Evolutionary conservation across 2,797 vertebrate genomes (phyloP), one percentile per base, ranked within the genome.

Genomic region (Iguana delicatissima): DNA sequence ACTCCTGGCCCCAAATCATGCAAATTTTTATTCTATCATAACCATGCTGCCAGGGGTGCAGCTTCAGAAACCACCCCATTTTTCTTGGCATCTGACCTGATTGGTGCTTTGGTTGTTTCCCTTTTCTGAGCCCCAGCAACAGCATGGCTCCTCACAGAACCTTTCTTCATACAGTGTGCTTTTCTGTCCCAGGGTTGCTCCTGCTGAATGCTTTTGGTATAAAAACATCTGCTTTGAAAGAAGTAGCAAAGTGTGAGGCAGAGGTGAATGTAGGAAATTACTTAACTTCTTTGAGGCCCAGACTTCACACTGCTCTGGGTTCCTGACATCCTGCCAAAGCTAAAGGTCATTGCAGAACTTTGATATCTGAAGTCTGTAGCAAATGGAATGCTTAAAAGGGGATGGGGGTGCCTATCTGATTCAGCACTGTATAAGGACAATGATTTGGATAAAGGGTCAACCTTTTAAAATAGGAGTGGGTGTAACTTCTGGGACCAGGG

Each of bases 331-430:
- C 52, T 59, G 85, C 84, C 72, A 76, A 24, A 77, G 24, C 16
- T 26, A 42, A 76, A 86, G 52, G 52, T 77, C 55, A 9, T 26
- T 86, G 55, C 74, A 86, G 52, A 86, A 76, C 72, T 59, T 86
- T 77, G 55, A 76, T 59, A 35, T 74, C 50, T 74, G 69, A 55
- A 85, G 67, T 55, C 50, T 24, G 69, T 57, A 4, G 72, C 74
- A 62, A 35, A 74, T 59, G 55, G 52, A 38, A 62, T 76, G 22
- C 73, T 86, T 55, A 26, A 77, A 59, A 57, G 55, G 50, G 9
- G 50, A 1, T 6, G 29, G 2, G 35, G 32, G n/a, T 46, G 46
- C 5, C 73, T 86, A 29, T 76, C 84, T n/a, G 35, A 8, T 57
- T 55, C 52, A 4, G 26, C 52, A 35, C 32, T 16, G 18, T 50